A percentile compares a stretch with the other conserved stretches of the same genome.
These are phyloP conservation scores for Athene noctua DNA, from an alignment of 2,113 vertebrate genomes.

Conservation along the genomic window DNA sequence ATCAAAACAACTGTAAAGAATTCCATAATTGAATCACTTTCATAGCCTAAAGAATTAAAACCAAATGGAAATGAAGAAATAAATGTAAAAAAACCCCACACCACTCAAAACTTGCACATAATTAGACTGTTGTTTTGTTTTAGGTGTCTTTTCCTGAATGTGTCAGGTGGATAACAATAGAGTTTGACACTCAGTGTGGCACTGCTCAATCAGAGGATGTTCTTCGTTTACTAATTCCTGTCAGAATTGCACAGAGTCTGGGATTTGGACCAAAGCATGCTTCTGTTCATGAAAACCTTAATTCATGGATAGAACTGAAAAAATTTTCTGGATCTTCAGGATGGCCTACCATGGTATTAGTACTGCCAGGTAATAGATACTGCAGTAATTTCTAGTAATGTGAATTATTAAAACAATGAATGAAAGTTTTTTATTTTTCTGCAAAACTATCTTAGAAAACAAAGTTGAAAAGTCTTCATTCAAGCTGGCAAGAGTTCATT, in stretches of 20 bases:
- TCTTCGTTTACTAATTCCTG: conserved; percentile 91
- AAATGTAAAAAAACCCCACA: background rate
- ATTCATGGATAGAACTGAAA: conserved; percentile 96
- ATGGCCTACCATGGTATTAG: conserved; percentile 93
- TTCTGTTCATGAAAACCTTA: conserved; percentile 91
- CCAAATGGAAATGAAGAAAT: background rate
- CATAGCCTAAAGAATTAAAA: background rate
- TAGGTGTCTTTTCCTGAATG: conserved; percentile 98
- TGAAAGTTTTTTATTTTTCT: background rate
- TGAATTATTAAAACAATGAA: background rate
- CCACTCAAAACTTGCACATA: background rate
- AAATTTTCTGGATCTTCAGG: conserved; percentile 94
- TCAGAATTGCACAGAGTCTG: conserved; percentile 85
- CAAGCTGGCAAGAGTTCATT: background rate
- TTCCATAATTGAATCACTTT: background rate
- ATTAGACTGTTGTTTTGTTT: background rate
- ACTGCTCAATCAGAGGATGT: conserved; percentile 96
- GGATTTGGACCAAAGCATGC: conserved; percentile 84
- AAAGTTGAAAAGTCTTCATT: background rate
- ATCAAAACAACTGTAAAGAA: background rate
- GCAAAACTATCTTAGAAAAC: background rate
- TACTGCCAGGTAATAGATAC: conserved; percentile 85
- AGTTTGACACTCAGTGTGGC: conserved; percentile 95
- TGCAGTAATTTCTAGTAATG: background rate
- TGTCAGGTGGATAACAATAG: conserved; percentile 94